These are phyloP conservation scores for Anolis sagrei DNA, from an alignment of 2,113 vertebrate genomes.

Conservation along the genomic window DNA sequence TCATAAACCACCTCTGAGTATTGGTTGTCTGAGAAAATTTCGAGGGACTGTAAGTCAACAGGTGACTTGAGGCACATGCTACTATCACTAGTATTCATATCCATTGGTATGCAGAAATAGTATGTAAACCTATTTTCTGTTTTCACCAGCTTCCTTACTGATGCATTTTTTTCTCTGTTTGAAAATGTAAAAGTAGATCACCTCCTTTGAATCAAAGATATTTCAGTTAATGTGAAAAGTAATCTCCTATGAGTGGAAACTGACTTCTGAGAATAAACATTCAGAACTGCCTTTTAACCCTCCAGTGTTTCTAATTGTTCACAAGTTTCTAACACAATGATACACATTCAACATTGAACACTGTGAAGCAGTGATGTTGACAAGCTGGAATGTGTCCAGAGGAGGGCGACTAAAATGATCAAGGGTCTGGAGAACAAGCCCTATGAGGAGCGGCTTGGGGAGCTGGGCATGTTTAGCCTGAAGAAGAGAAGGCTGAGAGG, in stretches of 20 bases:
- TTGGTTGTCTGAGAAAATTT: too few relatives aligned
- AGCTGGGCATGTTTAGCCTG: too few relatives aligned
- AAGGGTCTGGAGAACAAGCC: too few relatives aligned
- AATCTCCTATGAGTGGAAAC: background rate
- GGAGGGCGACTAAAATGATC: too few relatives aligned
- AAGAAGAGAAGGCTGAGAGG: too few relatives aligned
- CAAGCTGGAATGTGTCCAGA: too few relatives aligned
- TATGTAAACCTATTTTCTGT: background rate
- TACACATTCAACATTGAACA: background rate
- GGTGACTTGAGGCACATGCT: too few relatives aligned
- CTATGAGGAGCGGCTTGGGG: too few relatives aligned
- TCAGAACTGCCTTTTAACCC: background rate
- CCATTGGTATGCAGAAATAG: too few relatives aligned
- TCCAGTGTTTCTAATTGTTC: background rate
- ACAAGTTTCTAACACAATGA: background rate
- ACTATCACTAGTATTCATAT: too few relatives aligned
- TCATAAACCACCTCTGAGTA: too few relatives aligned
- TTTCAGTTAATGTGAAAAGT: background rate
- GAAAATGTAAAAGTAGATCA: background rate
- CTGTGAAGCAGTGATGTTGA: background rate
- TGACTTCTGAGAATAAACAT: background rate
- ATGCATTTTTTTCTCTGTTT: background rate
- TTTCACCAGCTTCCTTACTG: background rate
- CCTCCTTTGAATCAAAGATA: background rate
- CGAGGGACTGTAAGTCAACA: too few relatives aligned